phyloP scores from a whole-genome alignment of 2,797 vertebrate genomes.

The Danio tinwini region DNA sequence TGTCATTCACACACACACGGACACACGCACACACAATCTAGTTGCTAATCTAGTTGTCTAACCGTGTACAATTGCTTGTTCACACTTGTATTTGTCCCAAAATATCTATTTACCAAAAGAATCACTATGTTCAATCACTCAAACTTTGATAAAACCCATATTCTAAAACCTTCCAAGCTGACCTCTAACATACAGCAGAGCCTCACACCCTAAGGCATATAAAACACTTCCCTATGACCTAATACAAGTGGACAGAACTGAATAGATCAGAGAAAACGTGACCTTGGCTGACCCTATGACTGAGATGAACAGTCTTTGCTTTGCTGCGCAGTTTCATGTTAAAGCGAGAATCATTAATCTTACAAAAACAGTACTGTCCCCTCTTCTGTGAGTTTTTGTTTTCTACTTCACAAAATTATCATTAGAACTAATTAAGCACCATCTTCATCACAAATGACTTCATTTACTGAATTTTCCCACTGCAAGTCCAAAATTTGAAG shows the following conservation, averaged over 20 bases:
- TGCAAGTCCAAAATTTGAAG: background rate
- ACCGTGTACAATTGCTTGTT: too few relatives aligned
- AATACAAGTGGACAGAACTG: slow-evolving; percentile 26
- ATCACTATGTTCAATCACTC: background rate
- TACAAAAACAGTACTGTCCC: background rate
- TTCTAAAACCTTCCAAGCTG: background rate
- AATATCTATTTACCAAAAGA: background rate
- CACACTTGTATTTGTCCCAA: background rate
- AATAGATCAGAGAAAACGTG: slow-evolving; percentile 19
- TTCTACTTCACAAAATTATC: slow-evolving; percentile 1
- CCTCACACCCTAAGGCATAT: background rate
- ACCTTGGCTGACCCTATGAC: slow-evolving; percentile 9
- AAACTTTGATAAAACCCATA: background rate
- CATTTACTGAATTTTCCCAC: background rate
- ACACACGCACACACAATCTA: too few relatives aligned
- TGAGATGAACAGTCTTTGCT: slow-evolving; percentile 7
- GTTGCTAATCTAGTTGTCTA: too few relatives aligned
- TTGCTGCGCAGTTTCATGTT: background rate
- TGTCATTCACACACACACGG: too few relatives aligned
- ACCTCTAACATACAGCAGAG: background rate
- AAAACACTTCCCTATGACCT: background rate
- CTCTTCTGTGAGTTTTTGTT: background rate
- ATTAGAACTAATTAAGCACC: slow-evolving; percentile 2
- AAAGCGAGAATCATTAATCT: background rate
- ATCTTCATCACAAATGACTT: background rate